These are phyloP conservation scores for Oenanthe oenanthe DNA, from an alignment of 2,113 vertebrate species.

Conservation along the genomic window DNA sequence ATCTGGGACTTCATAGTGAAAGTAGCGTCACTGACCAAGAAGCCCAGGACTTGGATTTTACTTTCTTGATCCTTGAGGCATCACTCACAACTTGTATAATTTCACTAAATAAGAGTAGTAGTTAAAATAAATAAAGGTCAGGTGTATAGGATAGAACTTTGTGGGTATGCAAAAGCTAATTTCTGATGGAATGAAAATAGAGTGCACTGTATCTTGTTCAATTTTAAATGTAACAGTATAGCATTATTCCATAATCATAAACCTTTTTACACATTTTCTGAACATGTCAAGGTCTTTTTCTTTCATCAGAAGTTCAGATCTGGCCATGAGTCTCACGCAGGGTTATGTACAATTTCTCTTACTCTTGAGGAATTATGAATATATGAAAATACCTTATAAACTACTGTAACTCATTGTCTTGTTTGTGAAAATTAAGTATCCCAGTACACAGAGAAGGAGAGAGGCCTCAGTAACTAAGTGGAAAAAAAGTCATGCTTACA, in stretches of 20 bases:
- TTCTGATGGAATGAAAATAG: background rate
- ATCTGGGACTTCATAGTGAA: background rate
- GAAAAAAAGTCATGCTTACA: background rate
- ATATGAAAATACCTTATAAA: too few relatives aligned
- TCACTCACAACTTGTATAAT: background rate
- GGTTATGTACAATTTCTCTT: background rate
- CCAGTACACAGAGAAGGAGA: background rate
- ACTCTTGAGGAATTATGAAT: background rate
- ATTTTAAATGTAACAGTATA: background rate
- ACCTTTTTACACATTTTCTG: background rate
- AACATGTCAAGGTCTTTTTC: background rate
- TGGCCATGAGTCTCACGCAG: background rate
- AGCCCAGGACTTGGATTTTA: background rate
- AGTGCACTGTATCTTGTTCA: background rate
- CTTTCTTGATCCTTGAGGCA: background rate
- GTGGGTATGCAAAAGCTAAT: background rate
- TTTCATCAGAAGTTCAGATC: background rate
- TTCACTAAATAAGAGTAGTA: background rate
- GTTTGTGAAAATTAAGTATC: background rate
- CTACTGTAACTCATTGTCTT: background rate
- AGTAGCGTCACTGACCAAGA: accelerated
- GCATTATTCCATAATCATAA: background rate
- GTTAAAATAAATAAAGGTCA: background rate
- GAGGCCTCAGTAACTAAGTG: background rate
- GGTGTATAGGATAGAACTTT: accelerated